Percentiles rank a stretch among this genome's conserved stretches.
Conservation (phyloP, 2,888 invertebrate species). For the Tetranychus truncatus region DNA sequence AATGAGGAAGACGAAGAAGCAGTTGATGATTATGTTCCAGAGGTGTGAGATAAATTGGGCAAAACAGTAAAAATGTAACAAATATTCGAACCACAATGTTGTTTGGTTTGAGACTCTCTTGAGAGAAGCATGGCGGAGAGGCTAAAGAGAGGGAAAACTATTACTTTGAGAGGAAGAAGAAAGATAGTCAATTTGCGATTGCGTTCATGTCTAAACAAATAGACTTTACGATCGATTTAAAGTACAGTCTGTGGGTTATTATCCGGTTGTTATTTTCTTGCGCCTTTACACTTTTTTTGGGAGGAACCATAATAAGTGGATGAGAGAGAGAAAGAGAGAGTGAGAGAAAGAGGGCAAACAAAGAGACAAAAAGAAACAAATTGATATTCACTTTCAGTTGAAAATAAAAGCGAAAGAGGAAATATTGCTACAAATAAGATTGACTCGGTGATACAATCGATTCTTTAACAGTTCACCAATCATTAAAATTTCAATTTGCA, state of each 20-base stretch:
- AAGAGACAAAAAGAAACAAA: not conserved
- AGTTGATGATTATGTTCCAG: not conserved
- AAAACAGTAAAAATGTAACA: not conserved
- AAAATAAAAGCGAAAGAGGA: too few species aligned
- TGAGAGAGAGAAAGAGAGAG: conserved; percentile 7
- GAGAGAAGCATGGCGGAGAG: not conserved
- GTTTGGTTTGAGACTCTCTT: not conserved
- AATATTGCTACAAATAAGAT: too few species aligned
- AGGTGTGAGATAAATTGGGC: not conserved
- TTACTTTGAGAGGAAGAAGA: not conserved
- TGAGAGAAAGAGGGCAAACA: not conserved
- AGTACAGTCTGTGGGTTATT: not conserved
- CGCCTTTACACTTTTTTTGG: not conserved
- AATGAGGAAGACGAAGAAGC: not conserved
- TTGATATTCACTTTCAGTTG: not conserved
- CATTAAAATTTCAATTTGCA: too few species aligned
- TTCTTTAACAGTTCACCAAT: too few species aligned
- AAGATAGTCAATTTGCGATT: not conserved
- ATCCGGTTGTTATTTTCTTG: not conserved
- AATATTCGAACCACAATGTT: not conserved
- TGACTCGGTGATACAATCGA: too few species aligned
- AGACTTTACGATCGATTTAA: not conserved
- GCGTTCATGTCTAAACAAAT: not conserved
- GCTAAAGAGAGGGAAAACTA: not conserved
- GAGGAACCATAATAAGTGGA: not conserved